Evolutionary conservation across 2,113 vertebrate species (phyloP).

Genomic region (Hemibagrus wyckioides): DNA sequence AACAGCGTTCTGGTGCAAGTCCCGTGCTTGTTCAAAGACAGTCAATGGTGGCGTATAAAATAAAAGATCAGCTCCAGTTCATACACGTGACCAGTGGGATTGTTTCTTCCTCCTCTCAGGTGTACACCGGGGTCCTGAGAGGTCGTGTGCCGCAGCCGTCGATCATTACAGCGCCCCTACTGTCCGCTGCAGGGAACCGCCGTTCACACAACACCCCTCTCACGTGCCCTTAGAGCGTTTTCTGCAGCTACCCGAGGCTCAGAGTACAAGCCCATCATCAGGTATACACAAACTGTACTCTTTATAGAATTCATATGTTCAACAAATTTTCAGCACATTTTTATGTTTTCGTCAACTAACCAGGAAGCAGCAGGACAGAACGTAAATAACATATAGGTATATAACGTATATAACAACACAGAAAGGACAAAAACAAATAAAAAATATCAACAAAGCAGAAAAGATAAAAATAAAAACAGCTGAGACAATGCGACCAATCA

Average conservation of each 20-base stretch:
- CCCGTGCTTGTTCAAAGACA: not conserved
- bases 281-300: slow-evolving; percentile 61
- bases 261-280: slow-evolving; percentile 66
- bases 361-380: not conserved
- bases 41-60: not conserved
- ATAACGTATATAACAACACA: no score
- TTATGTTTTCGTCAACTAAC: not conserved
- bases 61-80: not conserved
- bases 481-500: not conserved
- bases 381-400: no score
- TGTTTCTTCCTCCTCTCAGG: slow-evolving; percentile 58
- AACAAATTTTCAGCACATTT: not conserved
- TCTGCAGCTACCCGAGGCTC: slow-evolving; percentile 84
- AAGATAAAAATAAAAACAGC: not conserved
- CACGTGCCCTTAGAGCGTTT: slow-evolving; percentile 90
- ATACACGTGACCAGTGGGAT: not conserved
- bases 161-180: slow-evolving; percentile 74
- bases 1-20: not conserved
- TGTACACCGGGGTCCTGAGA: slow-evolving; percentile 69
- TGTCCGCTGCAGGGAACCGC: slow-evolving; percentile 76
- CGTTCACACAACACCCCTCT: slow-evolving; percentile 78
- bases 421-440: not conserved
- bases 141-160: slow-evolving; percentile 61
- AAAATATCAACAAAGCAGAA: not conserved
- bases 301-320: not conserved